phyloP scores from a whole-genome alignment of 2,113 vertebrate genomes.

The Sakesphorus luctuosus region DNA sequence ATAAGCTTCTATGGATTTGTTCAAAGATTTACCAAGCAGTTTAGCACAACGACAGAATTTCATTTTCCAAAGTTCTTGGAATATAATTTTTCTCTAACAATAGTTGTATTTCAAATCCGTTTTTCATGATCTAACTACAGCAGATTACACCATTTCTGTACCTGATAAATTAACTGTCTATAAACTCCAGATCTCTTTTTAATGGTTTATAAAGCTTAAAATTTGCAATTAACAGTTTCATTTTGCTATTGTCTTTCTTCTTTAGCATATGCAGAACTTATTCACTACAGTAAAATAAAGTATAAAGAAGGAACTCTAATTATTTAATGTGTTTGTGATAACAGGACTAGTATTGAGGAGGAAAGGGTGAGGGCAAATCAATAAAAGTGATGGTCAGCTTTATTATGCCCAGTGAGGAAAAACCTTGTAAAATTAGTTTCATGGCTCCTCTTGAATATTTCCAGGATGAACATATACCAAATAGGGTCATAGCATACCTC shows the following conservation, averaged over 20 bases:
- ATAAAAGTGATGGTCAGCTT: background rate
- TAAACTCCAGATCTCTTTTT: conserved; percentile 3
- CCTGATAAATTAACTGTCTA: conserved; percentile 50
- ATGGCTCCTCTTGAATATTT: background rate
- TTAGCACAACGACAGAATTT: background rate
- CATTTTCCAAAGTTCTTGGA: conserved; percentile 22
- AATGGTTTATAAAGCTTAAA: conserved; percentile 41
- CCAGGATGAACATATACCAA: background rate
- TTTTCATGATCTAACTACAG: conserved; percentile 46
- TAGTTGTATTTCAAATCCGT: background rate
- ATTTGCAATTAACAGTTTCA: conserved; percentile 42
- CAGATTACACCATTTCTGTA: background rate
- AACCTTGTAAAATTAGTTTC: background rate
- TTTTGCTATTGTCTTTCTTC: background rate
- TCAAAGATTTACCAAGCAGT: background rate
- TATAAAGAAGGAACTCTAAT: background rate
- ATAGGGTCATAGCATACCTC: background rate
- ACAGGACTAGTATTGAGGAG: background rate
- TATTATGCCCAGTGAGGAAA: background rate
- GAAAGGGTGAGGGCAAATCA: background rate
- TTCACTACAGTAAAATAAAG: background rate
- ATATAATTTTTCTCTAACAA: background rate
- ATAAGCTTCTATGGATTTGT: background rate
- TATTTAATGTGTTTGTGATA: background rate
- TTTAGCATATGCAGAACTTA: background rate